These are phyloP conservation scores for Lichenostomus cassidix DNA, from an alignment of 2,113 vertebrate species.

Conservation along the genomic window DNA sequence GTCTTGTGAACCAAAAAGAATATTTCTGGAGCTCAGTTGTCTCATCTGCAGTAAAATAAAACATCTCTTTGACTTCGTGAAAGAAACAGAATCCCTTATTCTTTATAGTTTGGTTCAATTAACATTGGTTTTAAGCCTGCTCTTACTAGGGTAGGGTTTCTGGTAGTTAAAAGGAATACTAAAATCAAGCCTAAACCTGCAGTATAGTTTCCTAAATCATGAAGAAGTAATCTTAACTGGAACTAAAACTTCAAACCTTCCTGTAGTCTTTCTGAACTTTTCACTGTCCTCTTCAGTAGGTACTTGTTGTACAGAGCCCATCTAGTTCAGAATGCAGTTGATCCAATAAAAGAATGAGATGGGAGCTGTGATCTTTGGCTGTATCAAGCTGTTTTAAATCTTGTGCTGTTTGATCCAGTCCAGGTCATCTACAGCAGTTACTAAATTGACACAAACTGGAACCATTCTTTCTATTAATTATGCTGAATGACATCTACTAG, in stretches of 20 bases:
- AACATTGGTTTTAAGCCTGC: background rate
- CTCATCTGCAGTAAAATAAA: background rate
- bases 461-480: background rate
- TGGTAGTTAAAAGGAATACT: background rate
- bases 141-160: background rate
- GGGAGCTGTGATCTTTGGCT: background rate
- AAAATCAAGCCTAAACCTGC: background rate
- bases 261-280: background rate
- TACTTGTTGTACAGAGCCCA: background rate
- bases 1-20: conserved; percentile 32
- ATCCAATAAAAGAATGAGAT: background rate
- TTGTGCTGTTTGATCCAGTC: background rate
- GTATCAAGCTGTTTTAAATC: background rate
- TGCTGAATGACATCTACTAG: background rate
- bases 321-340: background rate
- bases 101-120: background rate
- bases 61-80: background rate
- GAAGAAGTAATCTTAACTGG: background rate
- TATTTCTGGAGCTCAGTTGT: background rate
- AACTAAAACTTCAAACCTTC: background rate
- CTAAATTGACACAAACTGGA: background rate
- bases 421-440: background rate
- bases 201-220: background rate
- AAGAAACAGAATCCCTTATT: background rate
- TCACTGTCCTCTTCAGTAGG: background rate